Evolutionary conservation across 2,797 vertebrate genomes (phyloP).

Genomic region (Rhinoraja longicauda): DNA sequence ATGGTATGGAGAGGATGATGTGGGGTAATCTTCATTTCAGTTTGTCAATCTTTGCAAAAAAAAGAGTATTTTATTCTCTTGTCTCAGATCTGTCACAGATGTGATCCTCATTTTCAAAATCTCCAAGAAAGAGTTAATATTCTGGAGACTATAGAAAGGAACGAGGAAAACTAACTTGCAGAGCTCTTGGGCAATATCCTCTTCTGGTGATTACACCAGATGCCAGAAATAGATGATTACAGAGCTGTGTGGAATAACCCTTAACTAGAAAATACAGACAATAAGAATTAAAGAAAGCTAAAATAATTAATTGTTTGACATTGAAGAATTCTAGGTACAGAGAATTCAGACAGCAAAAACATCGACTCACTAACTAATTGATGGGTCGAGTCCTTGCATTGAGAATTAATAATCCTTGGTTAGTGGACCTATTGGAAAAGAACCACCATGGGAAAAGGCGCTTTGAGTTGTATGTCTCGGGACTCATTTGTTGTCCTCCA

Average conservation of each 20-base stretch:
- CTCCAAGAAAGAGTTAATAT: background rate
- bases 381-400: background rate
- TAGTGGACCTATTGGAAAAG: background rate
- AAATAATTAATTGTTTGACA: background rate
- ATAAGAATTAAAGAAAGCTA: background rate
- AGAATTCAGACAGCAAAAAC: background rate
- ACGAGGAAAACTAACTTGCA: slow-evolving; percentile 13
- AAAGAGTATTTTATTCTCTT: background rate
- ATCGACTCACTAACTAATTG: background rate
- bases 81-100: background rate
- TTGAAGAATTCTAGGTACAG: background rate
- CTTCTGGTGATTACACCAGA: background rate
- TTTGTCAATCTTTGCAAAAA: background rate
- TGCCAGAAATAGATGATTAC: background rate
- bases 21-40: background rate
- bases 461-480: background rate
- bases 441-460: no score
- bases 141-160: slow-evolving; percentile 4
- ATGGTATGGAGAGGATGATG: background rate
- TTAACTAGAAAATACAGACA: background rate
- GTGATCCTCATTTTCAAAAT: background rate
- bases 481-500: background rate
- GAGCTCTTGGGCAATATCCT: background rate
- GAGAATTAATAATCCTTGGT: background rate
- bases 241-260: background rate